These are phyloP conservation scores for Chloroclysta siterata DNA, from an alignment of 2,888 invertebrate genomes.

Conservation along the genomic window DNA sequence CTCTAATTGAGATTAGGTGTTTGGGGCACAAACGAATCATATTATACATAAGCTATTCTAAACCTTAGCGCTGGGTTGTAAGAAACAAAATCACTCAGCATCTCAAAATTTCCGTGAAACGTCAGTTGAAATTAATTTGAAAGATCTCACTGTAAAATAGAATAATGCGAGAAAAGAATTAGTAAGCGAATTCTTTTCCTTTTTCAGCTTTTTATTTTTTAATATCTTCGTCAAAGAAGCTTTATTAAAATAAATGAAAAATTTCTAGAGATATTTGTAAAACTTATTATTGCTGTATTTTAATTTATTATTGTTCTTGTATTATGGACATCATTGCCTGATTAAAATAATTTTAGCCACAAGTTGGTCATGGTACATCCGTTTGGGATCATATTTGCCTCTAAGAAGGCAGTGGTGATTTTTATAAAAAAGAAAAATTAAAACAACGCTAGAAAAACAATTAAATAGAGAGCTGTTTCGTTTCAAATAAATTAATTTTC, in stretches of 20 bases:
- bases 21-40: constrained; percentile 25
- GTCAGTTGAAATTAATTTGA: constrained; percentile 40
- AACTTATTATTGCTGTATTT: too few species aligned
- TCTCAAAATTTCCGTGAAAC: constrained; percentile 35
- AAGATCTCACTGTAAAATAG: constrained; percentile 28
- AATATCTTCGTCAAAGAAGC: background rate
- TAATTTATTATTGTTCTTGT: too few species aligned
- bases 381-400: too few species aligned
- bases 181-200: constrained; percentile 12
- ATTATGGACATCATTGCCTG: too few species aligned
- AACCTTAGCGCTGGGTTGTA: constrained; percentile 15
- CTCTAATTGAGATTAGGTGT: constrained; percentile 43
- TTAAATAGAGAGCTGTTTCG: too few species aligned
- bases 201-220: constrained; percentile 9
- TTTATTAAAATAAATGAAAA: background rate
- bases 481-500: too few species aligned
- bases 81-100: constrained; percentile 11
- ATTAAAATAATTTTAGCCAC: too few species aligned
- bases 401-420: too few species aligned
- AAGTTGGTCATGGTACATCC: too few species aligned
- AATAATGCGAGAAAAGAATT: constrained; percentile 24
- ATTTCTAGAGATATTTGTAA: too few species aligned
- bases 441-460: too few species aligned
- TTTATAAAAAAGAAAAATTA: too few species aligned
- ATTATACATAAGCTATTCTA: constrained; percentile 5